Base-by-base conservation (phyloP, 1,140 invertebrate genomes). In the Cecropterus lyciades region DNA sequence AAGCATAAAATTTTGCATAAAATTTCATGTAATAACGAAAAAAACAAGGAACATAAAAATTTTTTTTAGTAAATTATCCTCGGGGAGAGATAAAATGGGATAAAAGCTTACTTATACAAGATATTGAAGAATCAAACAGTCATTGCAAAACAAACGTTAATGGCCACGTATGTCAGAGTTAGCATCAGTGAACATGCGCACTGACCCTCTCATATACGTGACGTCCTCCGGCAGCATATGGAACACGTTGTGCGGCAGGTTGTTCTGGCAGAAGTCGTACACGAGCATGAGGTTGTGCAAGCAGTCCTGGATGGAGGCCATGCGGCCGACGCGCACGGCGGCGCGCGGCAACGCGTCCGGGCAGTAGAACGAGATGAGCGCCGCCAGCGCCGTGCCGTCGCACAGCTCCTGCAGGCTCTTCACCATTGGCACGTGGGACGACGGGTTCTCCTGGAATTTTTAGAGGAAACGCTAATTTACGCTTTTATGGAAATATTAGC, bases 211-310 rank as follows among this genome's bases (percentile, higher is more conserved):
- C 94, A 98, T 97, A 84, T 99, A 99, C 20, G 99, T 96, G 52
- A 99, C 95, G 89, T 99, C 99, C 89, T 99, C 98, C 42, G 98
- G 97, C 84, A 96, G 96, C 94, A 99, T 97, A 87, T 99, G 98
- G 93, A 99, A 99, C 82, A 98, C 96, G 79, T 97, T 95, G 89
- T 96, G 96, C 69, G 98, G 97, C 82, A 99, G 94, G 86, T 95
- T 94, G 86, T 95, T 94, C 70, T 94, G 91, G 87, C 98, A 99
- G 93, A 99, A 99, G 75, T 95, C 95, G 81, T 97, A 95, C 45
- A 99, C 96, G 72, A 99, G 93, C 75, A 96, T 95, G 20, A 99
- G 95, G 93, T 99, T 99, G 92, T 98, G 97, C 69, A 99, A 94
- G 59, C 98, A 99, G 90, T 99, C 98, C 65, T 92, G 93, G 91